Percentiles rank a stretch among this genome's conserved stretches.
These are phyloP conservation scores for Cyclophora punctaria DNA, from an alignment of 2,888 invertebrate species.

Conservation along the genomic window DNA sequence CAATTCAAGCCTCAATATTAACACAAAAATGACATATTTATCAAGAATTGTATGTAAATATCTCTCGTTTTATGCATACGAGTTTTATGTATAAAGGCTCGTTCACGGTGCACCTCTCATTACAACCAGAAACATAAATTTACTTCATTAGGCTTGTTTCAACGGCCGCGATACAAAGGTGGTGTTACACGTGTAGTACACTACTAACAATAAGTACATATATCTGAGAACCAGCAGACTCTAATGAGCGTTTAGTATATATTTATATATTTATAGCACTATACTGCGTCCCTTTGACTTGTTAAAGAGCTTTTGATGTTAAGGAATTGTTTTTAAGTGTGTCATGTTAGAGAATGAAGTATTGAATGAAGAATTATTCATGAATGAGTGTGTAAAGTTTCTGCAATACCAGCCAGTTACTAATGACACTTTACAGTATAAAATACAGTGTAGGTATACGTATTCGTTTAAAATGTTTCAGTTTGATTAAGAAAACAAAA, in stretches of 20 bases:
- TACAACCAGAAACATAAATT: conserved; percentile 34
- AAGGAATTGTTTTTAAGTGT: too few relatives aligned
- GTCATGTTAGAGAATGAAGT: too few relatives aligned
- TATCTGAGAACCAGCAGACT: conserved; percentile 1
- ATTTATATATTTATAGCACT: background rate
- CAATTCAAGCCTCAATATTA: background rate
- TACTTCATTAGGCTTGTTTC: conserved; percentile 31
- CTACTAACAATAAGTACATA: conserved; percentile 10
- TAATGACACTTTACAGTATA: too few relatives aligned
- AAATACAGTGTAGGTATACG: too few relatives aligned
- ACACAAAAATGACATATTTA: conserved; percentile 17
- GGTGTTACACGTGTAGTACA: conserved; percentile 3
- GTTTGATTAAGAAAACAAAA: too few relatives aligned
- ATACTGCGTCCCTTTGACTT: background rate
- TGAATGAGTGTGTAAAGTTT: too few relatives aligned
- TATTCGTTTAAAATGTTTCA: too few relatives aligned
- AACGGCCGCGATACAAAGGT: conserved; percentile 21
- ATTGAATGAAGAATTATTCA: too few relatives aligned
- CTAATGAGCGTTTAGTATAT: conserved; percentile 1
- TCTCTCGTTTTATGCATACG: conserved; percentile 14
- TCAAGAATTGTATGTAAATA: conserved; percentile 20
- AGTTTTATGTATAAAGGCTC: conserved; percentile 7
- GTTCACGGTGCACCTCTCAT: conserved; percentile 16
- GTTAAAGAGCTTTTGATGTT: too few relatives aligned
- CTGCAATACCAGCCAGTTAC: too few relatives aligned